Base-by-base conservation (phyloP, 2,888 invertebrate species). In the Mylabris sibirica region DNA sequence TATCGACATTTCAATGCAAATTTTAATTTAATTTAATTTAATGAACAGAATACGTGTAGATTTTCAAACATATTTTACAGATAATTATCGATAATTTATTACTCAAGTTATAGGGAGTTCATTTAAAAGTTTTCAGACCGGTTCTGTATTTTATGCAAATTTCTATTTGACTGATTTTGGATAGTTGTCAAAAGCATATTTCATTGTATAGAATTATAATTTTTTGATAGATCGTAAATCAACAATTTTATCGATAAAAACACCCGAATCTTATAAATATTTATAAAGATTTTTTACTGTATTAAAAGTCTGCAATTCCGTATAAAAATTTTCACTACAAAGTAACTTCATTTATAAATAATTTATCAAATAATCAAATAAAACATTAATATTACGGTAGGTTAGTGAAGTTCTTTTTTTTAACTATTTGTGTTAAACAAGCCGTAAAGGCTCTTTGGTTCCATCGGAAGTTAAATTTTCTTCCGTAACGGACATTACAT, bases 1-100 rank as follows among this genome's bases (percentile, higher is more conserved):
- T 30, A 30, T 30, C 8, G 30, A 59, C 22, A 22, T 17, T 17
- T 17, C 30, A 30, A 30, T 30, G 30, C 30, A 5, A n/a, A 17
- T 44, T 44, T 44, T n/a, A n/a, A 6, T 49, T 22, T 53, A 53
- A 53, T 24, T 53, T 53, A 3, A 67, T 67, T 63, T 59, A 67
- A 60, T 67, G 41, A 61, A 41, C 11, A 41, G 22, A 59, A 67
- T 64, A 60, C 44, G 60, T 64, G 67, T 20, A 24, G 44, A 64
- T 73, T 73, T 74, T 72, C 73, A 76, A 76, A 72, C 73, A 77
- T 76, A 70, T 73, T 53, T 11, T 24, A 53, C 70, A 76, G 78
- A 76, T 76, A 75, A 76, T 74, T 78, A 79, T 76, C 72, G 77
- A 79, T 79, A 80, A 79, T 77, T 78, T 76, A 79, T 80, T 74